Percentiles rank a stretch among this genome's conserved stretches.
phyloP scores from a whole-genome alignment of 1,140 invertebrate species.

The Drosophila kurseongensis region DNA sequence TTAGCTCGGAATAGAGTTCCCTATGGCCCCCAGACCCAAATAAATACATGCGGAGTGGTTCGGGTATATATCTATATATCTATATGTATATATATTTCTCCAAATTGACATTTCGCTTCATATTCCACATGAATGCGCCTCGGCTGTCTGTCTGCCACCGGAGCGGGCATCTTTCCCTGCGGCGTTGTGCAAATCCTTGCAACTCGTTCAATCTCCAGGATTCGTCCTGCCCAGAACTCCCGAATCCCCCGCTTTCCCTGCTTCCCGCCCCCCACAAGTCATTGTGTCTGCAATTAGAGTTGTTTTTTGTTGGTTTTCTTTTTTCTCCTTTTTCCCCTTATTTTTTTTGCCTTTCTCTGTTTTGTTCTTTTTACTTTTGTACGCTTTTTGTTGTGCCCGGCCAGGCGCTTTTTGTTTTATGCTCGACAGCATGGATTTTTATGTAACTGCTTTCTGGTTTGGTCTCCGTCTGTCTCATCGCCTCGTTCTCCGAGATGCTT shows the following conservation, averaged over 20 bases:
- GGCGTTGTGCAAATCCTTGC: conserved; percentile 79
- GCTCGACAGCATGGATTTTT: conserved; percentile 79
- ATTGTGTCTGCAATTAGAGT: conserved; percentile 82
- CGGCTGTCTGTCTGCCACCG: conserved; percentile 71
- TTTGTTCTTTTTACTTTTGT: conserved; percentile 51
- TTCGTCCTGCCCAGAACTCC: conserved; percentile 26
- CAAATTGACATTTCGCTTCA: conserved; percentile 82
- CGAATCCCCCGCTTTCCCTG: neutral
- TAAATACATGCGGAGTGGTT: conserved; percentile 12
- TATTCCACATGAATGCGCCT: conserved; percentile 80
- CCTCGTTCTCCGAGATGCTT: conserved; percentile 33
- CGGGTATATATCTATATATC: conserved; percentile 10
- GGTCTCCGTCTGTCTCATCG: conserved; percentile 48
- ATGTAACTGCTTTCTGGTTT: conserved; percentile 81
- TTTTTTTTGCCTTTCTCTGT: conserved; percentile 38
- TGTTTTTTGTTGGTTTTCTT: conserved; percentile 75
- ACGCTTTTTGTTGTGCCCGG: conserved; percentile 63
- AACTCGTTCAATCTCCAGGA: conserved; percentile 74
- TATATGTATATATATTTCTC: conserved; percentile 28
- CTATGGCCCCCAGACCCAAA: conserved; percentile 9
- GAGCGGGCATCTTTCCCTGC: conserved; percentile 60
- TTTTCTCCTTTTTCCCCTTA: conserved; percentile 23
- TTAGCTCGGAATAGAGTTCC: conserved; percentile 28
- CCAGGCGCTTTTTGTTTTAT: conserved; percentile 79
- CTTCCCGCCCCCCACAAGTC: conserved; percentile 55